Evolutionary conservation across 2,888 invertebrate genomes (phyloP).

Genomic region (Platycheirus albimanus): DNA sequence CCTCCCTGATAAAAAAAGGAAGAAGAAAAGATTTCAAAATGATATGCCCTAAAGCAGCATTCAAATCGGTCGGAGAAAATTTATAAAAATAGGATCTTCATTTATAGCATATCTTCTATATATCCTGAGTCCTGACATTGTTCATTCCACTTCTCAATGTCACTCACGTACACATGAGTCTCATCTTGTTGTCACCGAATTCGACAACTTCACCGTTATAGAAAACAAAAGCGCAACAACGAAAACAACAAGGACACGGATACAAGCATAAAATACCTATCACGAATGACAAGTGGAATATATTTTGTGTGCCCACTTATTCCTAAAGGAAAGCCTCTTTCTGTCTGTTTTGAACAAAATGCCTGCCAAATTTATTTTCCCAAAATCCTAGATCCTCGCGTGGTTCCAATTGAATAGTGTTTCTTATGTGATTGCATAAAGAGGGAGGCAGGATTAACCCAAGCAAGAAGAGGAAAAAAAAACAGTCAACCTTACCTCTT

Average conservation of each 20-base stretch:
- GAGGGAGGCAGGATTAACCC: slow-evolving; percentile 32
- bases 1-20: background rate
- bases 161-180: slow-evolving; percentile 59
- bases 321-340: slow-evolving; percentile 10
- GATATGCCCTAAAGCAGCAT: slow-evolving; percentile 17
- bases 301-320: slow-evolving; percentile 7
- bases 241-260: too few relatives aligned
- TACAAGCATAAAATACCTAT: slow-evolving; percentile 50
- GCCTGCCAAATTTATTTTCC: slow-evolving; percentile 59
- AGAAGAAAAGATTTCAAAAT: slow-evolving; percentile 6
- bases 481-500: background rate
- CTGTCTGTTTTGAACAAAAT: slow-evolving; percentile 33
- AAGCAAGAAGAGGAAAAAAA: background rate
- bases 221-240: slow-evolving; percentile 5
- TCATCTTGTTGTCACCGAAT: slow-evolving; percentile 33
- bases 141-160: slow-evolving; percentile 58
- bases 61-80: background rate
- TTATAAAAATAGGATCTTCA: background rate
- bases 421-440: slow-evolving; percentile 36
- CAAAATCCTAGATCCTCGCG: slow-evolving; percentile 35
- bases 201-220: slow-evolving; percentile 13
- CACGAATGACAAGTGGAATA: slow-evolving; percentile 56
- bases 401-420: slow-evolving; percentile 48
- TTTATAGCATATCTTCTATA: background rate
- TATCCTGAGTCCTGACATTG: too few relatives aligned